Evolutionary conservation across 2,113 vertebrate genomes (phyloP).

Genomic region (Caranx ignobilis): DNA sequence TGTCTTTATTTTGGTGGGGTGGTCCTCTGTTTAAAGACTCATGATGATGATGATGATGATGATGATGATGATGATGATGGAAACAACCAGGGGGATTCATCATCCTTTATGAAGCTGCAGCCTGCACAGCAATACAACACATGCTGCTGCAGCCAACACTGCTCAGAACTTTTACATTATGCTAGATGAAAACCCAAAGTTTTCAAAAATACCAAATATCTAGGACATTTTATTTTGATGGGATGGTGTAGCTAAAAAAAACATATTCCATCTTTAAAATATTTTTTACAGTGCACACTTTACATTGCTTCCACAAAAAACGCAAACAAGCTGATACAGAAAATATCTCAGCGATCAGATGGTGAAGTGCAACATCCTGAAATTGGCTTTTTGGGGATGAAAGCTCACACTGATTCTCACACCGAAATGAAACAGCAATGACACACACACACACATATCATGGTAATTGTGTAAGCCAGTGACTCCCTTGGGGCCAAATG

Average conservation of each 20-base stretch:
- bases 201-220: constrained; percentile 3
- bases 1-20: not conserved
- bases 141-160: not conserved
- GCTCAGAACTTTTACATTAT: constrained; percentile 4
- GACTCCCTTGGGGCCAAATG: constrained; percentile 62
- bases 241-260: not conserved
- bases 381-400: constrained; percentile 41
- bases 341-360: not conserved
- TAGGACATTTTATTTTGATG: not conserved
- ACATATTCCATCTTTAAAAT: not conserved
- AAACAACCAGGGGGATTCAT: constrained; percentile 2
- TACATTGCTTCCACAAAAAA: not conserved
- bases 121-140: not conserved
- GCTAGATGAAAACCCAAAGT: not conserved
- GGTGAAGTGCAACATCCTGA: not conserved
- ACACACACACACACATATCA: constrained; percentile 40
- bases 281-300: constrained; percentile 8
- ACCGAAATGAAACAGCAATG: constrained; percentile 38
- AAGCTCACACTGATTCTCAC: constrained; percentile 35
- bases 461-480: constrained; percentile 61
- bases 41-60: not conserved
- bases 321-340: constrained; percentile 2
- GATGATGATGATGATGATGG: constrained; percentile 1
- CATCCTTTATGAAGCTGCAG: not conserved
- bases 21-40: not conserved